phyloP scores from a whole-genome alignment of 2,113 vertebrate genomes.

The Athene cunicularia region DNA sequence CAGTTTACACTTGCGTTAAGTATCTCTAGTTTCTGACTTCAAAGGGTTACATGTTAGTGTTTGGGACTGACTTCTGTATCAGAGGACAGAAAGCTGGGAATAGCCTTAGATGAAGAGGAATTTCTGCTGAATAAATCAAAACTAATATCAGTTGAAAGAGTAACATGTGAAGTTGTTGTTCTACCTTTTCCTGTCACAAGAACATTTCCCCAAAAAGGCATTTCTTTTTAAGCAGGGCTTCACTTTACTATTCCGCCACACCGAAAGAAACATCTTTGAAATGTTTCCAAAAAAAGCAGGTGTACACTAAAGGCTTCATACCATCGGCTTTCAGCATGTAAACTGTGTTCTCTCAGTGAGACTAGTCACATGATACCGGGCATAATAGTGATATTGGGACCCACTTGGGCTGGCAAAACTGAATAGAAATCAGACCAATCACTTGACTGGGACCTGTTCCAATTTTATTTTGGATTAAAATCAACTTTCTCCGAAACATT shows the following conservation, averaged over 20 bases:
- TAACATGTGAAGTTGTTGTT: neutral
- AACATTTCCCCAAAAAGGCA: neutral
- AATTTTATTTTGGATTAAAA: constrained; percentile 16
- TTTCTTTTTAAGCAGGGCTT: neutral
- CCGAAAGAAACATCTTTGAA: neutral
- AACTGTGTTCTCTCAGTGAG: neutral
- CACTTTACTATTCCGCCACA: neutral
- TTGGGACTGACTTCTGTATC: neutral
- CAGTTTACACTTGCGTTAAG: neutral
- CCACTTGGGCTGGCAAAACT: neutral
- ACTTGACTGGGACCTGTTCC: neutral
- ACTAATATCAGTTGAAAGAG: neutral
- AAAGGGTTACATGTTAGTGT: neutral
- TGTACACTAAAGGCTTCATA: neutral
- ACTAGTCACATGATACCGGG: neutral
- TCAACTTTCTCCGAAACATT: neutral
- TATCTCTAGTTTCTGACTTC: neutral
- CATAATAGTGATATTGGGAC: neutral
- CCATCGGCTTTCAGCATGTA: neutral
- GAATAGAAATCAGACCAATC: neutral
- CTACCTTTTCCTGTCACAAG: neutral
- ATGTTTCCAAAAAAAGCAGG: constrained; percentile 25
- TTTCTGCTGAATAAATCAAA: neutral
- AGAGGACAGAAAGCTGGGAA: neutral
- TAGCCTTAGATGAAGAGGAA: neutral